phyloP scores from a whole-genome alignment of 2,888 invertebrate species.

The Apamea anceps region DNA sequence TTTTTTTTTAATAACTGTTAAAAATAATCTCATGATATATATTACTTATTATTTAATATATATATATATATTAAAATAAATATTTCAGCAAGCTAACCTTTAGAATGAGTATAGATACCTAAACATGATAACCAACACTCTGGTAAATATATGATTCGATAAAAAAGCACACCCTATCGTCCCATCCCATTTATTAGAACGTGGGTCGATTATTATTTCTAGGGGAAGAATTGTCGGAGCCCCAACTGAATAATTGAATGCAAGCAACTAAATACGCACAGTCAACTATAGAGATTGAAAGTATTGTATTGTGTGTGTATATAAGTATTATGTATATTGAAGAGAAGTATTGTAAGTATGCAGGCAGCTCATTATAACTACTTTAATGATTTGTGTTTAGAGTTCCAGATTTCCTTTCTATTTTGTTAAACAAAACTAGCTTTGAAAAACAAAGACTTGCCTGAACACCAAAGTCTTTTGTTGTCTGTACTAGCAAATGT shows the following conservation, averaged over 20 bases:
- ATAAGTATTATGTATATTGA: too few species aligned
- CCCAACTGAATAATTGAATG: slow-evolving; percentile 5
- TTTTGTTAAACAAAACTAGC: background rate
- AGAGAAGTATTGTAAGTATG: background rate
- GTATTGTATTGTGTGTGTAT: too few species aligned
- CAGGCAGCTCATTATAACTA: background rate
- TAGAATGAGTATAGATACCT: background rate
- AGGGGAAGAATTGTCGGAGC: slow-evolving; percentile 9
- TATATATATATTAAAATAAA: too few species aligned
- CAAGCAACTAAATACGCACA: background rate
- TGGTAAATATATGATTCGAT: background rate
- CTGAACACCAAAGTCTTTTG: background rate
- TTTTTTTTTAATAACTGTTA: too few species aligned
- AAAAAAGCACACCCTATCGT: background rate
- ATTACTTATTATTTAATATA: too few species aligned
- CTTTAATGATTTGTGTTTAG: background rate
- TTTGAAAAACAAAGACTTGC: background rate
- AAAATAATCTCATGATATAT: background rate
- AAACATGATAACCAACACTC: background rate
- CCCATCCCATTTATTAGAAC: slow-evolving; percentile 6
- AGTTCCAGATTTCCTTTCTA: background rate
- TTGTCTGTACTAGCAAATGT: too few species aligned
- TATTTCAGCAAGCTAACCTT: background rate
- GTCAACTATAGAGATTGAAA: background rate
- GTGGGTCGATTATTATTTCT: slow-evolving; percentile 2